Conservation (phyloP, 2,113 vertebrate genomes). For the Egretta garzetta region DNA sequence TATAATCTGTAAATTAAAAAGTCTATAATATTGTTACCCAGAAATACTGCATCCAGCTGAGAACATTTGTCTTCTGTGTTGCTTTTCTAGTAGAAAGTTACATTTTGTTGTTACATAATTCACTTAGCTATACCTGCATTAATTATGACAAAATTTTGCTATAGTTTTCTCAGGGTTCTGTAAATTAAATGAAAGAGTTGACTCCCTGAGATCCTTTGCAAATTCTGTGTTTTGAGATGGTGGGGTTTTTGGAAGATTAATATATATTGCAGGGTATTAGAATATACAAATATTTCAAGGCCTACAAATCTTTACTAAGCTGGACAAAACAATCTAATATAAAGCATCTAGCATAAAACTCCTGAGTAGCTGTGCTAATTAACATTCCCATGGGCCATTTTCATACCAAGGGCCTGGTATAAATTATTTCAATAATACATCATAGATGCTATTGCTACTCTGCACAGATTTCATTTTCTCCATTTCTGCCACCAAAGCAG, state of each 20-base stretch:
- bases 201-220: neutral
- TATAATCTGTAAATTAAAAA: slow-evolving; percentile 62
- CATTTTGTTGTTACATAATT: neutral
- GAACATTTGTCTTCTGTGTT: slow-evolving; percentile 50
- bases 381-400: neutral
- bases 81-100: neutral
- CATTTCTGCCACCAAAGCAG: neutral
- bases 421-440: neutral
- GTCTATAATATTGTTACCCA: slow-evolving; percentile 16
- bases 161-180: neutral
- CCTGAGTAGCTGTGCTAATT: neutral
- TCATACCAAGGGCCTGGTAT: neutral
- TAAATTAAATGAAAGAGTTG: neutral
- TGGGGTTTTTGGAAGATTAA: neutral
- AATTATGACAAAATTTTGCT: slow-evolving; percentile 18
- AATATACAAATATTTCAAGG: neutral
- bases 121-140: slow-evolving; percentile 20
- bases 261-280: neutral
- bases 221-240: neutral
- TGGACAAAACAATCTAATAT: neutral
- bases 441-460: neutral
- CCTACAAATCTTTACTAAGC: neutral
- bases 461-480: neutral
- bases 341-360: neutral
- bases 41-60: slow-evolving; percentile 13